Evolutionary conservation across 2,113 vertebrate species (phyloP).

Genomic region (Hypanus sabinus): DNA sequence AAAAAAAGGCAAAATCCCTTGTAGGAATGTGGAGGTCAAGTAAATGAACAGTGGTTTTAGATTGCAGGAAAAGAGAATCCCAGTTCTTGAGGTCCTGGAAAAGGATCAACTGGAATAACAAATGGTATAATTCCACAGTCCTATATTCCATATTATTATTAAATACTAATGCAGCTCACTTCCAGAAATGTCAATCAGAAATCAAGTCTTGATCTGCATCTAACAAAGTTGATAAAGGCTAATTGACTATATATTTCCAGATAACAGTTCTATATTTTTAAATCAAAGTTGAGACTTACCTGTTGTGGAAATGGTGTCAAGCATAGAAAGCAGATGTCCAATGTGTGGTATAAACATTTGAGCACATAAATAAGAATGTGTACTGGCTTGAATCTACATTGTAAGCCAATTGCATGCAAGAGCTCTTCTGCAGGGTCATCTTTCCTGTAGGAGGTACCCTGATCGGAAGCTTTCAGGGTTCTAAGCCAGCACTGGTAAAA

Average conservation of each 20-base stretch:
- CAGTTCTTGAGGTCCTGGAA: not conserved
- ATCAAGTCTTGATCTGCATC: not conserved
- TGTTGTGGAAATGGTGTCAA: not conserved
- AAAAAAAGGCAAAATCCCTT: not conserved
- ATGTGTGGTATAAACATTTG: not conserved
- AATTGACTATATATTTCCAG: not conserved
- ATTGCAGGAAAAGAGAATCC: too few species aligned
- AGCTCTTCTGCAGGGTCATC: not conserved
- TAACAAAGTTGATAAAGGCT: not conserved
- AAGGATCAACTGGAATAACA: not conserved
- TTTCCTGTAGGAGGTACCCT: not conserved
- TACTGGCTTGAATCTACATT: too few species aligned
- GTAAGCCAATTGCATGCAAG: too few species aligned
- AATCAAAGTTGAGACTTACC: not conserved
- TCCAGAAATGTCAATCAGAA: not conserved
- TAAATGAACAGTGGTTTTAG: not conserved
- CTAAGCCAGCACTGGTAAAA: not conserved
- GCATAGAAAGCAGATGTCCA: not conserved
- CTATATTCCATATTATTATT: not conserved
- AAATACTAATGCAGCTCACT: not conserved
- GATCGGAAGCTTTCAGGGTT: not conserved
- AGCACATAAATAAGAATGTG: not conserved
- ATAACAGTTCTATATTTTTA: not conserved
- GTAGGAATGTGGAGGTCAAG: not conserved
- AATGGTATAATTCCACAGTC: not conserved